Percentiles rank a stretch among this genome's conserved stretches.
Conservation (phyloP, 2,888 invertebrate genomes). For the Macropis europaea region DNA sequence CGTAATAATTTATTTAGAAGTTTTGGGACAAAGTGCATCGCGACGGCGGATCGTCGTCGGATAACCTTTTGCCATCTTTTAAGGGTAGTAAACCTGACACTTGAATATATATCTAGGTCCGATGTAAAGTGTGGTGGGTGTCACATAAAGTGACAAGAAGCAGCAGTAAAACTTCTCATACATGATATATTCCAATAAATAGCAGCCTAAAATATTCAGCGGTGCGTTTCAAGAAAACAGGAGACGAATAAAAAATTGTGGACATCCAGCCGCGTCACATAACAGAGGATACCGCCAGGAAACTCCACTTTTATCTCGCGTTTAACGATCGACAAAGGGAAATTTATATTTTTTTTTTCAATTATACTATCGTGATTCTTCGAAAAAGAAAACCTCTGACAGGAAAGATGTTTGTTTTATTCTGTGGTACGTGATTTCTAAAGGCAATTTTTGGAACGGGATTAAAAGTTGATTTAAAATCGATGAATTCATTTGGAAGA, state of each 20-base stretch:
- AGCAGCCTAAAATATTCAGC: slow-evolving; percentile 36
- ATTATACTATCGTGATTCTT: too few relatives aligned
- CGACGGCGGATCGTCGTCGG: background rate
- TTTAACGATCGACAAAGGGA: background rate
- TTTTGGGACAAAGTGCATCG: slow-evolving; percentile 49
- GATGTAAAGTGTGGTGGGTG: slow-evolving; percentile 20
- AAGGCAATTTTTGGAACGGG: too few relatives aligned
- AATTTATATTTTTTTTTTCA: too few relatives aligned
- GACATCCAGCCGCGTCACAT: background rate
- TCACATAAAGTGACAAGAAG: slow-evolving; percentile 40
- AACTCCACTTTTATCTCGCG: background rate
- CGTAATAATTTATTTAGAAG: slow-evolving; percentile 51
- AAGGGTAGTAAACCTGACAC: slow-evolving; percentile 33
- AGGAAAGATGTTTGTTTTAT: too few relatives aligned
- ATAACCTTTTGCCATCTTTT: slow-evolving; percentile 36
- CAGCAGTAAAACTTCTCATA: slow-evolving; percentile 34
- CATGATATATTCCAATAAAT: slow-evolving; percentile 43
- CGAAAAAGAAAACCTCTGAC: too few relatives aligned
- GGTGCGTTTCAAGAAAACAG: background rate
- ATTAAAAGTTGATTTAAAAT: too few relatives aligned
- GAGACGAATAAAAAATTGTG: background rate
- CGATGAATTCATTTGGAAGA: too few relatives aligned
- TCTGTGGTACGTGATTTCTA: too few relatives aligned
- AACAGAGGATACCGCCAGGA: background rate
- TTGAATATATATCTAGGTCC: slow-evolving; percentile 24